Percentiles rank a stretch among this genome's conserved stretches.
Evolutionary conservation across 2,113 vertebrate species (phyloP).

Genomic region (Neogale vison): DNA sequence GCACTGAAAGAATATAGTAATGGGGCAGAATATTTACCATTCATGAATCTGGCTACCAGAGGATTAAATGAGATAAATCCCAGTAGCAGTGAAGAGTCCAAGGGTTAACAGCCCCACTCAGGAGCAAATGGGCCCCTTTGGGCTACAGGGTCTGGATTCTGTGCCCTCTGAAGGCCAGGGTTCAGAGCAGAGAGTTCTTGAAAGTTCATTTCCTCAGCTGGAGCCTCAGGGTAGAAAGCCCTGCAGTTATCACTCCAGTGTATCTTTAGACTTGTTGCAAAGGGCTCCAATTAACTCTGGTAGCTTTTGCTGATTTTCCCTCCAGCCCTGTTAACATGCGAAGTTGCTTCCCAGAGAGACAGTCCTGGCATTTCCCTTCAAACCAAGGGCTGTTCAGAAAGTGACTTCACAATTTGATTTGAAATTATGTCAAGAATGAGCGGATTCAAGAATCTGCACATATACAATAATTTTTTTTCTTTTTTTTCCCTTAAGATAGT

Average conservation of each 20-base stretch:
- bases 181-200: conserved; percentile 20
- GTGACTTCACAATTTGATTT: neutral
- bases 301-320: neutral
- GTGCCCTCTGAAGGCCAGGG: conserved; percentile 27
- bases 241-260: neutral
- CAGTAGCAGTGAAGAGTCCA: neutral
- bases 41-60: conserved; percentile 7
- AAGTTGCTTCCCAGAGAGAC: neutral
- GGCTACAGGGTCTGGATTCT: neutral
- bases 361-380: neutral
- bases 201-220: conserved; percentile 31
- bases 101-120: conserved; percentile 64
- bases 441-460: neutral
- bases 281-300: conserved; percentile 56
- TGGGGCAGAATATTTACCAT: neutral
- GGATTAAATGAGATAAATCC: conserved; percentile 56
- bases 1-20: neutral
- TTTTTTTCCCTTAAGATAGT: neutral
- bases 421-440: conserved; percentile 17
- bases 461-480: neutral
- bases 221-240: neutral
- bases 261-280: conserved; percentile 30
- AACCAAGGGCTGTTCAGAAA: neutral
- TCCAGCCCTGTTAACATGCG: conserved; percentile 22
- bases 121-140: conserved; percentile 68